Percentiles rank a stretch among this genome's conserved stretches.
Conservation (phyloP, 2,888 invertebrate genomes). For the Watsonalla cultraria region DNA sequence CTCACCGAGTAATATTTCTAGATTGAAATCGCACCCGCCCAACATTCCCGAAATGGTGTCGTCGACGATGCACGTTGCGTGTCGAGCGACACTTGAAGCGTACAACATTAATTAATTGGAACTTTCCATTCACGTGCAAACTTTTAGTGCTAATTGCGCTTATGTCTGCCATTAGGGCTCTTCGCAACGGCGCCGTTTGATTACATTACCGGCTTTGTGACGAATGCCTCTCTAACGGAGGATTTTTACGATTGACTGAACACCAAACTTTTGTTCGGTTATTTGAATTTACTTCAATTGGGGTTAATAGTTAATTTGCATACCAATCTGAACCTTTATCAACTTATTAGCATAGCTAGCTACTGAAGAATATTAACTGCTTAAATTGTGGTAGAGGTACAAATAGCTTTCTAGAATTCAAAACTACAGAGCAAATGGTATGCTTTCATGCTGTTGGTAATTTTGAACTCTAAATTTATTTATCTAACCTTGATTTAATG, state of each 20-base stretch:
- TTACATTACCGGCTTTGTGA: slow-evolving; percentile 15
- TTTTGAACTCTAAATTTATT: too few relatives aligned
- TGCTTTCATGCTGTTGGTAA: too few relatives aligned
- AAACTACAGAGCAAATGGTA: too few relatives aligned
- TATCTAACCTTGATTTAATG: too few relatives aligned
- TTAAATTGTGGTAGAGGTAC: too few relatives aligned
- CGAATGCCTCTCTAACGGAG: neutral
- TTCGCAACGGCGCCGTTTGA: slow-evolving; percentile 15
- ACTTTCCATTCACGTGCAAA: slow-evolving; percentile 43
- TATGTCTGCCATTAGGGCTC: slow-evolving; percentile 43
- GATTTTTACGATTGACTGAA: neutral
- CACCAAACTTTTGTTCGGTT: neutral
- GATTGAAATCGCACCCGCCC: neutral
- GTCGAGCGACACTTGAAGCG: slow-evolving; percentile 46
- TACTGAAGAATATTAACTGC: too few relatives aligned
- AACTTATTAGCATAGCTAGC: too few relatives aligned
- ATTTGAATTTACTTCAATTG: neutral
- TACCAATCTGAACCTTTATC: too few relatives aligned
- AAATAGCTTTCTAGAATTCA: too few relatives aligned
- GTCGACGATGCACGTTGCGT: slow-evolving; percentile 37
- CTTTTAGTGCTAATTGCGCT: slow-evolving; percentile 56
- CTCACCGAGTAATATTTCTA: neutral
- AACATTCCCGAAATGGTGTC: slow-evolving; percentile 6
- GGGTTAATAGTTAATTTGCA: neutral
- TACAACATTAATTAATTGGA: slow-evolving; percentile 61